Conservation (phyloP, 2,113 vertebrate species). For the Thamnophis sirtalis region DNA sequence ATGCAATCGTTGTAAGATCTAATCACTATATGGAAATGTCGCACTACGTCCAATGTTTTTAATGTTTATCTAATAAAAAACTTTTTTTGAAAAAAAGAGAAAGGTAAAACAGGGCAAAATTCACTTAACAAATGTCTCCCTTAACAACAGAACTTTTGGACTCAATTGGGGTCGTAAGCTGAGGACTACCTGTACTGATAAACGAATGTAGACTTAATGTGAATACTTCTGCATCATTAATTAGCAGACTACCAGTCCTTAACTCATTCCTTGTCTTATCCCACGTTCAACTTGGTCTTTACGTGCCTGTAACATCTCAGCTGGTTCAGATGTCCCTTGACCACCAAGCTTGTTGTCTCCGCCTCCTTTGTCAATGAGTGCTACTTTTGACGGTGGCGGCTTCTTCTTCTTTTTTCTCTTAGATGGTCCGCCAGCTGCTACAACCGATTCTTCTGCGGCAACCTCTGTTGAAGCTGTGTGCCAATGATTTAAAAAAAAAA, state of each 20-base stretch:
- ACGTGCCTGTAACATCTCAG: slow-evolving; percentile 50
- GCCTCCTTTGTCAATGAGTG: slow-evolving; percentile 9
- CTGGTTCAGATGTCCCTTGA: slow-evolving; percentile 8
- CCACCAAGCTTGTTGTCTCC: slow-evolving; percentile 9
- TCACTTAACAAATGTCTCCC: too few relatives aligned
- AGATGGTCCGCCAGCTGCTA: slow-evolving; percentile 4
- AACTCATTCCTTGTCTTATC: neutral
- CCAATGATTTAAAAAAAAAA: neutral
- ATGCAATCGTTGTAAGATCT: too few relatives aligned
- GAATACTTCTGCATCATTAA: neutral
- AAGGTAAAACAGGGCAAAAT: too few relatives aligned
- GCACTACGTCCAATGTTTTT: too few relatives aligned
- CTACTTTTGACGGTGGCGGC: neutral
- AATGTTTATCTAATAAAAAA: too few relatives aligned
- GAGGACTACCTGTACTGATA: neutral
- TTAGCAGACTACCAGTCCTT: neutral
- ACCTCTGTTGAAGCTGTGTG: neutral
- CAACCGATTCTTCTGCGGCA: neutral
- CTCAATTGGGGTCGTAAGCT: too few relatives aligned
- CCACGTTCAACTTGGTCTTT: neutral
- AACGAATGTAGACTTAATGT: neutral
- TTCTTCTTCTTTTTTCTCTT: slow-evolving; percentile 67
- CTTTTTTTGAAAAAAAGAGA: too few relatives aligned
- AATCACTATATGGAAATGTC: too few relatives aligned
- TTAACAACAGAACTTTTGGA: too few relatives aligned